Conservation (phyloP, 2,888 invertebrate species). For the Dione juno region DNA sequence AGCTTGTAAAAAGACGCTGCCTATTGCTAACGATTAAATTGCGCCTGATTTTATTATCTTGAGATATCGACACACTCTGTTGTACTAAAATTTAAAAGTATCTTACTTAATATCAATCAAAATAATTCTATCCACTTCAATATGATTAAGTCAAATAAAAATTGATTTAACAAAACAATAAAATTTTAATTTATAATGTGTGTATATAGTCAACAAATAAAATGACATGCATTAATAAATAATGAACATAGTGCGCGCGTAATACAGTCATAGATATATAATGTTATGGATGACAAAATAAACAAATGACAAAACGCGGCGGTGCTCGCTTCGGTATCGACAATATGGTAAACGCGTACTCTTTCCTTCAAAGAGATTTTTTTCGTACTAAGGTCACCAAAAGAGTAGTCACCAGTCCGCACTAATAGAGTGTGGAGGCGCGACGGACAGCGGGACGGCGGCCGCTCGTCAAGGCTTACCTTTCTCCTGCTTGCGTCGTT, state of each 20-base stretch:
- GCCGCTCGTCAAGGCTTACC: slow-evolving; percentile 83
- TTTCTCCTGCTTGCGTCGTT: slow-evolving; percentile 98
- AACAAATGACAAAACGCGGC: not conserved
- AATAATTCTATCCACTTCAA: too few relatives aligned
- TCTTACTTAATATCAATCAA: too few relatives aligned
- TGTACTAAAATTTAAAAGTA: too few relatives aligned
- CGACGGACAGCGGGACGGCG: not conserved
- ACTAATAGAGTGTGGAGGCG: not conserved
- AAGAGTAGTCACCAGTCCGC: slow-evolving; percentile 1
- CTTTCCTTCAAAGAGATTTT: slow-evolving; percentile 6
- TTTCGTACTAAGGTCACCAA: slow-evolving; percentile 5
- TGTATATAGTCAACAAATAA: too few relatives aligned
- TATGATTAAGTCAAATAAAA: too few relatives aligned
- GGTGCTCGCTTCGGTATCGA: slow-evolving; percentile 62
- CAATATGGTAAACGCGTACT: slow-evolving; percentile 59
- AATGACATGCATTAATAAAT: not conserved
- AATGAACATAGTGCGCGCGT: not conserved
- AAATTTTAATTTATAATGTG: too few relatives aligned
- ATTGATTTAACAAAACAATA: too few relatives aligned
- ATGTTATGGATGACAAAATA: not conserved
- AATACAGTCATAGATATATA: not conserved
- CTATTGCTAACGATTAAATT: not conserved
- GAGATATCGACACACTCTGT: too few relatives aligned
- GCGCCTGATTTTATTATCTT: not conserved
- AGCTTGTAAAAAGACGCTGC: not conserved